phyloP scores from a whole-genome alignment of 2,797 vertebrate species.

The Emydoidea blandingii region DNA sequence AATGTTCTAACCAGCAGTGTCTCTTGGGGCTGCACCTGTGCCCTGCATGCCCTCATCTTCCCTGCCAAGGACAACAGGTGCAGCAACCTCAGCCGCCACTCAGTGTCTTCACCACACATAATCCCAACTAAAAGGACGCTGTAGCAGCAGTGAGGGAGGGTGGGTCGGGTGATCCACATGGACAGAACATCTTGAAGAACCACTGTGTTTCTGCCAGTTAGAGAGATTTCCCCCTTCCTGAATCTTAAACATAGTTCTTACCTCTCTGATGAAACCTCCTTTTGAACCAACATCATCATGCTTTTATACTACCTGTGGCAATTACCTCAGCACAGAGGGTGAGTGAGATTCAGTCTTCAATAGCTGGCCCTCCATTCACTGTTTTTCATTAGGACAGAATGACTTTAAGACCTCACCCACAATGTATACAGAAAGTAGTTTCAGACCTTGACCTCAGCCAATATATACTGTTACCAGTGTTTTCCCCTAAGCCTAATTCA shows the following conservation, averaged over 20 bases:
- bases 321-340: background rate
- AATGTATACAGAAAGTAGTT: background rate
- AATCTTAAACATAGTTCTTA: background rate
- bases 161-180: rapidly evolving
- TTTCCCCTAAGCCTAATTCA: background rate
- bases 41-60: background rate
- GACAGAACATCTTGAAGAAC: background rate
- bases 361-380: background rate
- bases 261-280: background rate
- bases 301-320: background rate
- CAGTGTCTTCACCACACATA: background rate
- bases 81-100: background rate
- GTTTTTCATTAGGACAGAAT: background rate
- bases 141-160: background rate
- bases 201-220: background rate
- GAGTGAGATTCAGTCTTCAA: background rate
- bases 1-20: background rate
- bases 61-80: background rate
- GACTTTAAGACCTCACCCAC: background rate
- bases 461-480: background rate
- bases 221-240: background rate
- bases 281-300: background rate
- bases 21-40: background rate
- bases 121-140: rapidly evolving
- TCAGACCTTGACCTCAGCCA: background rate